phyloP scores from a whole-genome alignment of 2,797 vertebrate genomes.

The Novumbra hubbsi region DNA sequence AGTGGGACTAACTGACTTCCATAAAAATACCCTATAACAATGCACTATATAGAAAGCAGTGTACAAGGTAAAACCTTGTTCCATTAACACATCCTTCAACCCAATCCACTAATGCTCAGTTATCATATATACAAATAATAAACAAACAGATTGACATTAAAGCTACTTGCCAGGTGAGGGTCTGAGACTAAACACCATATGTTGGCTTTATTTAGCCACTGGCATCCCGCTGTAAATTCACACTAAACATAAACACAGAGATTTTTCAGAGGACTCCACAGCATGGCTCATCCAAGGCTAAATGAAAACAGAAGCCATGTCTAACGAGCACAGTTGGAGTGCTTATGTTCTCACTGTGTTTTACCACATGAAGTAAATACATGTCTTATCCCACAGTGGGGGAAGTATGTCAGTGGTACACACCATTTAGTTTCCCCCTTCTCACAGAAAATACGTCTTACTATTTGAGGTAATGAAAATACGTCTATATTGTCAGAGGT shows the following conservation, averaged over 20 bases:
- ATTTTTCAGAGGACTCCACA: slow-evolving; percentile 23
- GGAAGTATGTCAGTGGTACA: slow-evolving; percentile 19
- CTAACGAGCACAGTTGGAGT: slow-evolving; percentile 43
- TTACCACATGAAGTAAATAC: slow-evolving; percentile 41
- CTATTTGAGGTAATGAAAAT: no score
- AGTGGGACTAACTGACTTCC: neutral
- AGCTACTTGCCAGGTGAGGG: slow-evolving; percentile 15
- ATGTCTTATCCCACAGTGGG: slow-evolving; percentile 30
- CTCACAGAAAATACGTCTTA: neutral
- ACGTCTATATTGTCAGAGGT: neutral
- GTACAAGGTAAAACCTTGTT: neutral
- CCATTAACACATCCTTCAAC: neutral
- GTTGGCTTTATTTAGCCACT: slow-evolving; percentile 12
- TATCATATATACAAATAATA: neutral
- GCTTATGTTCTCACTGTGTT: slow-evolving; percentile 26
- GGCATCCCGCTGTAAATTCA: slow-evolving; percentile 6
- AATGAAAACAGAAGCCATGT: slow-evolving; percentile 29
- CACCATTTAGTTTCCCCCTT: slow-evolving; percentile 7
- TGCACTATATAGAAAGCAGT: neutral
- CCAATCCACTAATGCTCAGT: neutral
- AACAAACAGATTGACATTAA: neutral
- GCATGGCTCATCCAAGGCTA: slow-evolving; percentile 8
- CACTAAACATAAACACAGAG: slow-evolving; percentile 19
- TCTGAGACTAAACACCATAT: neutral
- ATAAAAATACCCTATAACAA: neutral